Base-by-base conservation (phyloP, 2,888 invertebrate genomes). In the Macrosiphum euphorbiae region DNA sequence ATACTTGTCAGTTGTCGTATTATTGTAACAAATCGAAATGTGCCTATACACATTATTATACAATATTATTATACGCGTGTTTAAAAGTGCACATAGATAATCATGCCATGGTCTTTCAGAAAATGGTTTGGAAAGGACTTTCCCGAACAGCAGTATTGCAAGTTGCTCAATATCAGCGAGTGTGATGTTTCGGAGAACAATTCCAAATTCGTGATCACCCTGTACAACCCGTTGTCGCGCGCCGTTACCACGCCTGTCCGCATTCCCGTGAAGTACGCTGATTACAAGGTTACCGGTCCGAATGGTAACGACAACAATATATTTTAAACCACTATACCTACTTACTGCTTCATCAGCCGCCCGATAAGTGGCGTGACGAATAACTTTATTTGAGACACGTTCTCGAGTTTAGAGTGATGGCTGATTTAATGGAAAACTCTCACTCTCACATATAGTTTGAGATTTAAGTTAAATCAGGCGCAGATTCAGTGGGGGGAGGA, bases 161-260 rank as follows among this genome's bases (percentile, higher is more conserved):
- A 96, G 88, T 96, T 97, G 11, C 95, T 97, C 20, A 99, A 99
- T 95, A 97, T 98, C 26, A 98, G 98, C 93, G 96, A 97, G 58
- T 99, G 99, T 95, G 95, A 95, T 0, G 95, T 97, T 0, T 97
- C 97, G 0, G 98, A 98, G 95, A 95, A 96, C 1, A 96, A 96
- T 47, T 95, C 96, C 0, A 96, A 96, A 94, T 97, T 98, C 95
- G 96, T 97, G 7, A 97, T 98, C 0, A 97, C 98, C 0, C 95
- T 98, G 0, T 98, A 98, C 95, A 99, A 99, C 96, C 98, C 98
- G 0, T 95, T 98, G 52, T 90, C 95, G 13, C 94, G 94, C 58
- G 20, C 28, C 20, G 91, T 94, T 3, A 85, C 93, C 28, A 94
- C 92, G 61, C 92, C 94, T 10, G 92, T 95, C 7, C 92, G 93